Percentiles rank a stretch among this genome's conserved stretches.
phyloP scores from a whole-genome alignment of 1,140 invertebrate species.

The Cyclina sinensis region DNA sequence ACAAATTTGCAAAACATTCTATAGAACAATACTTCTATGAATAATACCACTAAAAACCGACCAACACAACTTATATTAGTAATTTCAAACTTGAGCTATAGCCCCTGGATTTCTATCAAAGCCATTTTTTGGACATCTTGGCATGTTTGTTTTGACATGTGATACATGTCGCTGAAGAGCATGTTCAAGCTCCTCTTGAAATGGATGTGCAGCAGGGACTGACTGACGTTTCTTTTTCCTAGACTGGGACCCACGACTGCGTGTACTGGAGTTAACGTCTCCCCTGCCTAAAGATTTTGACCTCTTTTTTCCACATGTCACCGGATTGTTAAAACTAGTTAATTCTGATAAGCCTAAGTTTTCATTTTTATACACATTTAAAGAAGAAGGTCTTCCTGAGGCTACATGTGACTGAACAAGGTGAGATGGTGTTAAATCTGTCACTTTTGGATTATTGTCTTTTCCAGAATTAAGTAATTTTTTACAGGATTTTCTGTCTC shows the following conservation, averaged over 20 bases:
- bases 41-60: not conserved
- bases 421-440: constrained; percentile 43
- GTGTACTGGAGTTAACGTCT: not conserved
- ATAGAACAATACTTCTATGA: no score
- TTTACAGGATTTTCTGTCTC: constrained; percentile 50
- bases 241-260: constrained; percentile 22
- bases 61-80: not conserved
- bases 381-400: not conserved
- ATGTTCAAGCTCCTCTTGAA: constrained; percentile 42
- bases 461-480: not conserved
- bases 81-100: constrained; percentile 57
- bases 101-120: constrained; percentile 25
- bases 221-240: constrained; percentile 44
- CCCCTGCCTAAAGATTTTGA: constrained; percentile 58
- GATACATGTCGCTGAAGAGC: constrained; percentile 19
- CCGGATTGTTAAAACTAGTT: not conserved
- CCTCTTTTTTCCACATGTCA: constrained; percentile 37
- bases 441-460: constrained; percentile 27
- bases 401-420: constrained; percentile 1
- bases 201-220: not conserved
- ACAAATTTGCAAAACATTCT: no score
- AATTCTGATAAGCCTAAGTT: not conserved
- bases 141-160: not conserved
- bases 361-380: constrained; percentile 18
- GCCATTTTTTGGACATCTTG: not conserved